Base-by-base conservation (phyloP, 2,888 invertebrate genomes). In the Trisateles emortualis region DNA sequence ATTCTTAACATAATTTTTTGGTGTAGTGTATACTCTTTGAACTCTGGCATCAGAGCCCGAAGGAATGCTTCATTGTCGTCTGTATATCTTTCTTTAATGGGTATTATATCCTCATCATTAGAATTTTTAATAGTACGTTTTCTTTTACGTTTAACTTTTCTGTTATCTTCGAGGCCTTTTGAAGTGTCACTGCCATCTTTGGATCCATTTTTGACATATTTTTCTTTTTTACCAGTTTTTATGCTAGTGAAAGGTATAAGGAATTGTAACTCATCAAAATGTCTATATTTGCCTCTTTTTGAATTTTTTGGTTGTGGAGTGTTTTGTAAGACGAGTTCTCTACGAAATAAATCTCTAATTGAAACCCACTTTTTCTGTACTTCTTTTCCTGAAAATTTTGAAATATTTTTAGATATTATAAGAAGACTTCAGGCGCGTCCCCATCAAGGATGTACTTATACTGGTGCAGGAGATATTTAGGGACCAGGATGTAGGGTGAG, bases 1-100 rank as follows among this genome's bases (percentile, higher is more conserved):
- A 55, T 41, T 24, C 56, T 39, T 6, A 47, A 32, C n/a, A 41
- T 11, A 45, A 29, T 40, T 36, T 50, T 50, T 11, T 43, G 36
- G 0, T 43, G 36, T 14, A 17, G 8, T 0, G 9, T n/a, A 2
- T 50, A 50, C 32, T 38, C 11, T 3, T 43, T 43, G 14, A 43
- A 50, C 6, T 19, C n/a, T n/a, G 43, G 30, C 14, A 42, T 5
- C 26, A 54, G 10, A 35, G 40, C 42, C 22, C 29, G 11, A 4
- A 50, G 6, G 14, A 50, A 50, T 0, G 50, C 42, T 13, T 43
- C 38, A 29, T 50, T 42, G 16, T 50, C 49, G 4, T 48, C 48
- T 10, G 13, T 6, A 26, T 10, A 42, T n/a, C 26, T 35, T 17
- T 22, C 26, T 19, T 17, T 11, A 10, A 8, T 22, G 10, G 19